Evolutionary conservation across 2,888 invertebrate species (phyloP), one percentile per base, ranked within the genome.

Genomic region (Epiblema foenella): DNA sequence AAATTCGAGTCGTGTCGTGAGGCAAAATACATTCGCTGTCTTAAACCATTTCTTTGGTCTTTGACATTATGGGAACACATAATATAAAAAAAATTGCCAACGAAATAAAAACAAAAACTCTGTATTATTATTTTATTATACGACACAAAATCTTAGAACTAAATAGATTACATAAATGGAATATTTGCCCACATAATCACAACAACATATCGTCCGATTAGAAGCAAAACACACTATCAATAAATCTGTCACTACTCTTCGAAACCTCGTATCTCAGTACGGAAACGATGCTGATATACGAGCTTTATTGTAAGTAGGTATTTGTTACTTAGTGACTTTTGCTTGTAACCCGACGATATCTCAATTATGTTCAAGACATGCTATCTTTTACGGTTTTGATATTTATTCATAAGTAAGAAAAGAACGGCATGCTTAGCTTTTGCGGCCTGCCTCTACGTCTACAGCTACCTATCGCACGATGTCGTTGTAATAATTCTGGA

Each of bases 161-260:
- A 52, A n/a, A 63, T 37, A 63, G 52, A 63, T 63, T 52, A 63
- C 52, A 51, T 52, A 33, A 63, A 52, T 52, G 63, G 63, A 52
- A 63, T 51, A 29, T 29, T 60, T 20, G 46, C 59, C 29, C n/a
- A 18, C 2, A 62, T 12, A 59, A 33, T 20, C 10, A 37, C 37
- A 20, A 63, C 51, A 15, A 63, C 33, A 12, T 15, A 2, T 8
- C 29, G 3, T 20, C 4, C 17, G 11, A 0, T 24, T 54, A 4
- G 15, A 54, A 17, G 51, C 12, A 12, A 4, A 39, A 39, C 2
- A 39, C 2, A 11, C 10, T 39, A 11, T 3, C n/a, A n/a, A n/a
- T n/a, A n/a, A n/a, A n/a, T n/a, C n/a, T n/a, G n/a, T n/a, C n/a
- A n/a, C n/a, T n/a, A n/a, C n/a, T n/a, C n/a, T n/a, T n/a, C n/a